Conservation (phyloP, 2,113 vertebrate species). For the Ia io region DNA sequence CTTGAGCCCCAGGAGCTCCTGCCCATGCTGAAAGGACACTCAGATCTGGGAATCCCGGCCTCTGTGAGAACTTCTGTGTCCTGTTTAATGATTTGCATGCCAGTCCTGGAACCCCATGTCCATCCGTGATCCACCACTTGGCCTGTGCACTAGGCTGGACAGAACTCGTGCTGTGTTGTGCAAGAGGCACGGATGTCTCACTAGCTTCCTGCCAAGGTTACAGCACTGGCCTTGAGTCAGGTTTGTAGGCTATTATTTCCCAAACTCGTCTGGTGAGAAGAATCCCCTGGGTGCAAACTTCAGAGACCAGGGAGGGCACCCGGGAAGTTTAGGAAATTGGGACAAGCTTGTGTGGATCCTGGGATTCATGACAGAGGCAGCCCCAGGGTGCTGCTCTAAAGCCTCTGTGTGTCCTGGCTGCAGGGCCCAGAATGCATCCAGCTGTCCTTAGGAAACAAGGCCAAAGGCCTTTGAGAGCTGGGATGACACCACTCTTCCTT, state of each 20-base stretch:
- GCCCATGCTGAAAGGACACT: rapidly evolving
- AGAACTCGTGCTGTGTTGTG: rapidly evolving
- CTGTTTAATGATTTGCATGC: rapidly evolving
- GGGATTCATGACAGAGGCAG: rapidly evolving
- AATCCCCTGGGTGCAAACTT: rapidly evolving
- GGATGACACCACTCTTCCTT: neutral
- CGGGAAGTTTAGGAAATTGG: neutral
- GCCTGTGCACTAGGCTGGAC: neutral
- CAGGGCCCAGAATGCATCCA: neutral
- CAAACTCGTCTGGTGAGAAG: neutral
- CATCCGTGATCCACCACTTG: rapidly evolving
- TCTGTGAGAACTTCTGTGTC: rapidly evolving
- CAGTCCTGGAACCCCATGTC: neutral
- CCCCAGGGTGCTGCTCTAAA: rapidly evolving
- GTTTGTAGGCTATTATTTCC: too few relatives aligned
- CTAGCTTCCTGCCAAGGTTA: neutral
- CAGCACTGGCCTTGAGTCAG: neutral
- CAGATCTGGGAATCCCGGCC: rapidly evolving
- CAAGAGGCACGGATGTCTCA: rapidly evolving
- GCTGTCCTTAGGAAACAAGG: neutral
- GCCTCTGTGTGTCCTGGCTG: neutral
- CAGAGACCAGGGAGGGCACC: rapidly evolving
- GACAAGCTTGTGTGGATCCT: neutral
- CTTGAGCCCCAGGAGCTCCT: too few relatives aligned
- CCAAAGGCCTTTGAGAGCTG: neutral